Base-by-base conservation (phyloP, 2,113 vertebrate genomes). In the Psittacula cyanocephala region DNA sequence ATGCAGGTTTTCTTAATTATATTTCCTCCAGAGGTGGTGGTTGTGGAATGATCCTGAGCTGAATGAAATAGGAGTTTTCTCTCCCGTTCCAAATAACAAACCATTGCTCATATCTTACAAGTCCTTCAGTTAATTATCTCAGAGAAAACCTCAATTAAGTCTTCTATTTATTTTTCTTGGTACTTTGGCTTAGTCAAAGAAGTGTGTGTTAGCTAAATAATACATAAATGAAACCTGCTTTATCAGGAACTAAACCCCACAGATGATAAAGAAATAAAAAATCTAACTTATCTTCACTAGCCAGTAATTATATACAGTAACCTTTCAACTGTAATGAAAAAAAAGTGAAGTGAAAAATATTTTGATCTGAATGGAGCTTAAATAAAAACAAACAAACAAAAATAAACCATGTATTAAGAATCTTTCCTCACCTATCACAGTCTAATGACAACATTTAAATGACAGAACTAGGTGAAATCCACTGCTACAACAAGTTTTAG, bases 381-480 rank as follows among this genome's bases (percentile, higher is more conserved):
- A 94, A 78, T 29, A 81, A 83, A 83, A 85, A 82, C n/a, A 86
- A 53, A 17, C 13, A 6, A 1, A 50, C 44, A 81, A 71, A 50
- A 7, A 59, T 11, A 29, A 76, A 43, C 29, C 33, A 27, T 62
- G 60, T 10, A 82, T 86, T 91, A 83, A 81, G 91, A 92, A 71
- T 29, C n/a, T 70, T 81, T 67, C 55, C 52, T 92, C 75, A 94
- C 95, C 63, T 76, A 65, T 96, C 93, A 95, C 43, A 76, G 43
- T 9, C 24, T 88, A 97, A 96, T 59, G 75, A 70, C 83, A 97
- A 82, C 68, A 93, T 86, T 93, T 74, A 91, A 94, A 87, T 92
- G 95, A 91, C 91, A 93, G 49, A 96, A 92, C 44, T 82, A 87
- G 95, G 89, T 65, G 94, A 95, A 74, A 33, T 33, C 23, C 4